Percentiles rank a stretch among this genome's conserved stretches.
These are phyloP conservation scores for Sericinus montela DNA, from an alignment of 2,888 invertebrate species.

Conservation along the genomic window DNA sequence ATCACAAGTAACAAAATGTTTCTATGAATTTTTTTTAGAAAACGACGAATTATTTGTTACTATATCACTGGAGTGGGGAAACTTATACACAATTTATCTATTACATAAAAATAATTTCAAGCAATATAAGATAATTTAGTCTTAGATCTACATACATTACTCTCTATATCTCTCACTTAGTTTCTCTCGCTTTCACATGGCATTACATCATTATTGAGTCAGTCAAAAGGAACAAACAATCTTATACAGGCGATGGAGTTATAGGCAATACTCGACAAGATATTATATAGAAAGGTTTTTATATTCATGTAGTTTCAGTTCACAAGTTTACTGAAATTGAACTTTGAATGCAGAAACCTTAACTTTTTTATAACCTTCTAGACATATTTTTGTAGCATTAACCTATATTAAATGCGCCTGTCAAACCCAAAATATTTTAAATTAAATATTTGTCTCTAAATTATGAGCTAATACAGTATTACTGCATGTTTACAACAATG, in stretches of 20 bases:
- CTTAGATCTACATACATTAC: slow-evolving; percentile 16
- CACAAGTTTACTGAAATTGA: too few species aligned
- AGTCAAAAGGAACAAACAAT: slow-evolving; percentile 9
- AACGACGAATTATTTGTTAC: too few species aligned
- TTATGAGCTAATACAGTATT: neutral
- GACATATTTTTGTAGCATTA: slow-evolving; percentile 7
- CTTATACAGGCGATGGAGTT: neutral
- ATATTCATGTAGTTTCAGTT: too few species aligned
- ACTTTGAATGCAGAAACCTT: too few species aligned
- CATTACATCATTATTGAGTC: neutral
- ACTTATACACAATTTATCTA: slow-evolving; percentile 5
- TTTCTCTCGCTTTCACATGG: neutral
- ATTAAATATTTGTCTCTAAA: neutral
- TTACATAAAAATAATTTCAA: neutral
- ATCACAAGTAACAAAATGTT: neutral
- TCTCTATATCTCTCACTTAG: slow-evolving; percentile 14
- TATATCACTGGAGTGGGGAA: slow-evolving; percentile 5
- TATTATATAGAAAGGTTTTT: neutral
- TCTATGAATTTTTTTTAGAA: neutral
- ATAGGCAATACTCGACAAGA: neutral
- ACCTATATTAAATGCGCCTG: neutral
- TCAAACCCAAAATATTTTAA: neutral
- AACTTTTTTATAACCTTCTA: neutral
- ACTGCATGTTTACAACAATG: neutral
- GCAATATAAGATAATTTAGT: slow-evolving; percentile 7